Conservation (phyloP, 2,888 invertebrate species). For the Agrochola litura region DNA sequence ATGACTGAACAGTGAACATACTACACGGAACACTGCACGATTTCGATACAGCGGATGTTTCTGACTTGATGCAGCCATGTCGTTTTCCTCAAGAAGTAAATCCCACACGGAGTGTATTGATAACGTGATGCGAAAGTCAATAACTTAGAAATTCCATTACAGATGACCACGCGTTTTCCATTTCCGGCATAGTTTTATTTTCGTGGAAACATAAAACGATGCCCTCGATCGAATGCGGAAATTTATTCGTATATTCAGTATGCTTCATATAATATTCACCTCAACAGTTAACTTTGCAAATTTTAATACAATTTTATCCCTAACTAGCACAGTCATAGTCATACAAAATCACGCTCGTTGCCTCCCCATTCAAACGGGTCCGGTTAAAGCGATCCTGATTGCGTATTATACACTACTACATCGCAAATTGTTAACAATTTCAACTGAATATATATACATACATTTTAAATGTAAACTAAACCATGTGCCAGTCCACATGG, state of each 20-base stretch:
- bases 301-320: constrained; percentile 51
- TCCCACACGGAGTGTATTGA: constrained; percentile 49
- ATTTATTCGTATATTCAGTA: constrained; percentile 28
- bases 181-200: constrained; percentile 44
- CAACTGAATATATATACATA: constrained; percentile 70
- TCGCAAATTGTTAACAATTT: constrained; percentile 78
- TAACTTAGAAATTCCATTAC: constrained; percentile 47
- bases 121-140: constrained; percentile 60
- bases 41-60: constrained; percentile 26
- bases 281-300: constrained; percentile 53
- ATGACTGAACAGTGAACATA: constrained; percentile 40
- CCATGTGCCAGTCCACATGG: too few species aligned
- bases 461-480: constrained; percentile 66
- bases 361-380: constrained; percentile 74
- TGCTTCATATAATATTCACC: constrained; percentile 57
- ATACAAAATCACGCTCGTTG: constrained; percentile 76
- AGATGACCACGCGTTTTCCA: constrained; percentile 50
- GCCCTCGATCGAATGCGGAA: constrained; percentile 6
- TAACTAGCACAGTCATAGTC: constrained; percentile 64
- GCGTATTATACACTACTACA: constrained; percentile 77
- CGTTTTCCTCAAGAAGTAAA: constrained; percentile 35
- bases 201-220: constrained; percentile 6
- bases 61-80: constrained; percentile 28
- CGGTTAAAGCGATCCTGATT: constrained; percentile 82
- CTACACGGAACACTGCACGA: constrained; percentile 34